Percentiles rank a stretch among this genome's conserved stretches.
phyloP scores from a whole-genome alignment of 1,140 invertebrate species.

The Hyles euphorbiae region DNA sequence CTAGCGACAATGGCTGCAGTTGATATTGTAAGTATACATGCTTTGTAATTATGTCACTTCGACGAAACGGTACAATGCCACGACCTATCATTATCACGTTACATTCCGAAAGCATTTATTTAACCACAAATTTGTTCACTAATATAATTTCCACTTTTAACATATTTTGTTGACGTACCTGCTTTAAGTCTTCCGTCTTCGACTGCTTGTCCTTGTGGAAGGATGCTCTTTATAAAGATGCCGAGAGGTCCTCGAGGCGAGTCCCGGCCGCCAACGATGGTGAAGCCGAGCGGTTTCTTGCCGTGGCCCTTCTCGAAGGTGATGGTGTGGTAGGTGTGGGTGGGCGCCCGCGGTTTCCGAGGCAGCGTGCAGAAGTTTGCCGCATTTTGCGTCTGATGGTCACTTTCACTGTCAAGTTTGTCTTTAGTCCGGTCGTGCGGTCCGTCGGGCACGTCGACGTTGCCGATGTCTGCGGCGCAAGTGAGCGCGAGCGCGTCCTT shows the following conservation, averaged over 20 bases:
- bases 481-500: conserved; percentile 64
- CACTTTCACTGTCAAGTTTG: conserved; percentile 51
- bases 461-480: conserved; percentile 62
- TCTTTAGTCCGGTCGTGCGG: conserved; percentile 36
- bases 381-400: conserved; percentile 71
- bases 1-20: conserved; percentile 18
- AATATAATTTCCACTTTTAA: neutral
- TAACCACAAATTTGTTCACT: neutral
- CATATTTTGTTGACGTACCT: conserved; percentile 30
- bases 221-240: conserved; percentile 94
- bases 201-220: conserved; percentile 90
- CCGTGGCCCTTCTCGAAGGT: conserved; percentile 89
- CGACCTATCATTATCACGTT: conserved; percentile 48
- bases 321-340: conserved; percentile 83
- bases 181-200: conserved; percentile 89
- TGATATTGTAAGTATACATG: conserved; percentile 18
- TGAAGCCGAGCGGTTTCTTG: conserved; percentile 92
- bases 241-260: conserved; percentile 91
- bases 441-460: conserved; percentile 65
- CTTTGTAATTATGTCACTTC: conserved; percentile 30
- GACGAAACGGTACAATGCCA: conserved; percentile 27
- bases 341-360: conserved; percentile 79
- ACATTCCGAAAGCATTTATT: conserved; percentile 19
- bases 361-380: conserved; percentile 84
- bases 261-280: conserved; percentile 93